phyloP scores from a whole-genome alignment of 2,888 invertebrate genomes.

The Azorinus chamasolen region DNA sequence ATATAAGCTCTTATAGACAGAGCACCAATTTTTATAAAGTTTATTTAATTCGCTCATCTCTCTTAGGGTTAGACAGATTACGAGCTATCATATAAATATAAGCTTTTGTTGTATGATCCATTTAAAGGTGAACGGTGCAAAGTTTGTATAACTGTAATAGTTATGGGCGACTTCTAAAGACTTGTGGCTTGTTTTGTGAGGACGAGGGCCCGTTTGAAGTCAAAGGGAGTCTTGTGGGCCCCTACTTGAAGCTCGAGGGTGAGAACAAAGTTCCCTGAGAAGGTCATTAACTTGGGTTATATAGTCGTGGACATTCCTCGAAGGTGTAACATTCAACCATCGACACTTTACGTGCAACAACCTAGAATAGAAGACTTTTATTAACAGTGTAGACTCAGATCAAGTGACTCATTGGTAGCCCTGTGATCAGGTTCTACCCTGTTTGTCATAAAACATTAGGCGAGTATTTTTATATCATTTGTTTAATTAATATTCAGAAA shows the following conservation, averaged over 20 bases:
- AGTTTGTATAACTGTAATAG: conserved; percentile 43
- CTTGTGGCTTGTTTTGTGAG: background rate
- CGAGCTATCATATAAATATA: conserved; percentile 25
- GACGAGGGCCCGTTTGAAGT: conserved; percentile 13
- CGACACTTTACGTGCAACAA: no score
- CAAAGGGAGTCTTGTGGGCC: background rate
- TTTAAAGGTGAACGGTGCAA: conserved; percentile 5
- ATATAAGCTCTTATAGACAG: background rate
- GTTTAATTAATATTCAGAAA: no score
- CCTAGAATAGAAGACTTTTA: no score
- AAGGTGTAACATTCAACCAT: no score
- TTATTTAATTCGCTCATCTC: conserved; percentile 9
- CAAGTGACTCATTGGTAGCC: no score
- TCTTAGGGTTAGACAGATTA: conserved; percentile 2
- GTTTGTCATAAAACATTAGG: no score
- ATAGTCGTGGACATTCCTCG: no score
- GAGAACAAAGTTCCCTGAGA: background rate
- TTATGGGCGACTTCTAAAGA: background rate
- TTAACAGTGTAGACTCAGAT: no score
- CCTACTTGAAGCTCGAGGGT: background rate
- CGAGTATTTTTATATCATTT: no score
- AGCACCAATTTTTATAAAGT: conserved; percentile 14
- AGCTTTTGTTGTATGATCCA: conserved; percentile 1
- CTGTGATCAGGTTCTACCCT: no score
- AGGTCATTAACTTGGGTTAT: no score